Base-by-base conservation (phyloP, 2,113 vertebrate genomes). In the Cyphotilapia sp. region DNA sequence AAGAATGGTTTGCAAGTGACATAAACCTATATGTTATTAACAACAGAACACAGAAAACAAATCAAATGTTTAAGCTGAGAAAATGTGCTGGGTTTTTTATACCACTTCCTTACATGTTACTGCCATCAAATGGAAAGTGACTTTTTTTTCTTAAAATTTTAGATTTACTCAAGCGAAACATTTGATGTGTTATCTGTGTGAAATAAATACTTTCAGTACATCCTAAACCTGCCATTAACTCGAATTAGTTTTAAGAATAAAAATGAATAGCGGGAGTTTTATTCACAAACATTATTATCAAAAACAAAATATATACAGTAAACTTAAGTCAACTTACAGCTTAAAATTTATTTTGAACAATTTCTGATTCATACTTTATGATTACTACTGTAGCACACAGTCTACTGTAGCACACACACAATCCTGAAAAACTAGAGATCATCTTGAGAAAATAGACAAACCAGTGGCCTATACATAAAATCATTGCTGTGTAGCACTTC, bases 11-110 rank as follows among this genome's bases (percentile, higher is more conserved):
- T 8, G 35, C 35, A 69, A 69, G n/a, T 69, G 3, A 40, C 63
- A 40, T 40, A 40, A 69, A 40, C n/a, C n/a, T 8, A 8, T 13
- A 40, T 69, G 7, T 40, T 69, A 40, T 69, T 14, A 14, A 14
- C 63, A 69, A 40, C n/a, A 69, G n/a, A 69, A 40, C 11, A 22
- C 19, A 40, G 63, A 69, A 69, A 69, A 24, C 35, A 69, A 22
- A 69, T 40, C 19, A 69, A 69, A 69, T 40, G 35, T 69, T 69
- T 22, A 69, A 69, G 12, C n/a, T 69, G 8, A 69, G 63, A 22
- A 66, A 14, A 24, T 40, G 35, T 40, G n/a, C 63, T 19, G 17
- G 35, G 0, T 0, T 6, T 3, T n/a, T 35, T 35, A 35, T 63
- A 35, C 31, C 2, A 12, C 59, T 35, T 63, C 17, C 59, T 35